phyloP scores from a whole-genome alignment of 1,140 invertebrate genomes.

The Cotesia glomerata region DNA sequence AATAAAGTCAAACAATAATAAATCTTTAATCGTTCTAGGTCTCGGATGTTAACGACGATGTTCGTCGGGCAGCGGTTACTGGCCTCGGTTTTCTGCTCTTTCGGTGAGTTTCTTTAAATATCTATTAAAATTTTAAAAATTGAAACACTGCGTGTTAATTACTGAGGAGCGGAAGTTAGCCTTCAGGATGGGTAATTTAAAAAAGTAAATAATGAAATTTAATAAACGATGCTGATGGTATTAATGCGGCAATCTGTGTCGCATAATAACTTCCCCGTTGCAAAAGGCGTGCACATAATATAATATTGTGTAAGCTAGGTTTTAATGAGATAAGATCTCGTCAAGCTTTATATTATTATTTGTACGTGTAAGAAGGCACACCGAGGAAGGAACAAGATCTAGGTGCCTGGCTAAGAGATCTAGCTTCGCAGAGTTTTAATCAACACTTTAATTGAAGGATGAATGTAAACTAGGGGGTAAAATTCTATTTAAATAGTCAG shows the following conservation, averaged over 20 bases:
- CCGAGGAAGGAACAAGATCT: constrained; percentile 23
- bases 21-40: constrained; percentile 60
- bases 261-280: background rate
- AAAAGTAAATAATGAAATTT: too few relatives aligned
- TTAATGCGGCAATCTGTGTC: constrained; percentile 12
- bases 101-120: constrained; percentile 64
- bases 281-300: too few relatives aligned
- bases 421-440: constrained; percentile 39
- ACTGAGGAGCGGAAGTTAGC: background rate
- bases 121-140: background rate
- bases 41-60: constrained; percentile 98
- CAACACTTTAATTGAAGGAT: constrained; percentile 46
- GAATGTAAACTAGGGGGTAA: constrained; percentile 45
- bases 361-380: constrained; percentile 11
- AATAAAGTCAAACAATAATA: background rate
- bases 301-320: background rate
- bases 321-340: constrained; percentile 4
- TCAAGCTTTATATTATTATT: constrained; percentile 14
- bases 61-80: constrained; percentile 95
- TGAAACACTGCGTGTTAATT: background rate
- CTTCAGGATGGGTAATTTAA: too few relatives aligned
- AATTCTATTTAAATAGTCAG: constrained; percentile 24
- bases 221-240: background rate
- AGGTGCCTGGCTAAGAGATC: background rate
- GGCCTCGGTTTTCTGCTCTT: constrained; percentile 96